These are phyloP conservation scores for Entelurus aequoreus DNA, from an alignment of 2,113 vertebrate genomes.

Conservation along the genomic window DNA sequence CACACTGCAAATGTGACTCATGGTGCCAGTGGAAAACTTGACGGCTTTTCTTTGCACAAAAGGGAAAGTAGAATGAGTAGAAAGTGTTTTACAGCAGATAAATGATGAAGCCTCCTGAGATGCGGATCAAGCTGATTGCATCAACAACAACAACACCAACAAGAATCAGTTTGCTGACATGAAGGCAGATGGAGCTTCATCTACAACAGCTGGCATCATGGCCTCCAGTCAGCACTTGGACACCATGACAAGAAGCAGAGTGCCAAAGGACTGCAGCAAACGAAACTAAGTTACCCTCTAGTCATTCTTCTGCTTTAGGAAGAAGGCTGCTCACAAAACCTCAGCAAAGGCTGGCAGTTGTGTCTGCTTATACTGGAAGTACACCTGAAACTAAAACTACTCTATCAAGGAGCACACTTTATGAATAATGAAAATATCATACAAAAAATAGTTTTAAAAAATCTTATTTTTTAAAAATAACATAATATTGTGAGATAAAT, in stretches of 20 bases:
- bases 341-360: background rate
- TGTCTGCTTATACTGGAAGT: no score
- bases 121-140: background rate
- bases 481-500: no score
- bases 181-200: conserved; percentile 7
- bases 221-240: conserved; percentile 34
- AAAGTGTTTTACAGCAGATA: conserved; percentile 34
- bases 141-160: background rate
- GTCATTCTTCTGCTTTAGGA: conserved; percentile 35
- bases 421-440: no score
- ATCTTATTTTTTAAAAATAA: no score
- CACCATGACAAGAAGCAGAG: conserved; percentile 27
- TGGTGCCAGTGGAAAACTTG: conserved; percentile 44
- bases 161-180: conserved; percentile 4
- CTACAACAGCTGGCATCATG: conserved; percentile 8
- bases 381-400: no score
- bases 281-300: background rate
- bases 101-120: conserved; percentile 1
- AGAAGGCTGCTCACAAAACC: conserved; percentile 1
- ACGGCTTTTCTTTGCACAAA: conserved; percentile 34
- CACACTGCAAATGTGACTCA: background rate
- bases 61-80: conserved; percentile 36
- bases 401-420: no score
- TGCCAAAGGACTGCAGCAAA: background rate
- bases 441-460: no score